A percentile compares a stretch with the other conserved stretches of the same genome.
phyloP scores from a whole-genome alignment of 2,113 vertebrate species.

The Mobula hypostoma region DNA sequence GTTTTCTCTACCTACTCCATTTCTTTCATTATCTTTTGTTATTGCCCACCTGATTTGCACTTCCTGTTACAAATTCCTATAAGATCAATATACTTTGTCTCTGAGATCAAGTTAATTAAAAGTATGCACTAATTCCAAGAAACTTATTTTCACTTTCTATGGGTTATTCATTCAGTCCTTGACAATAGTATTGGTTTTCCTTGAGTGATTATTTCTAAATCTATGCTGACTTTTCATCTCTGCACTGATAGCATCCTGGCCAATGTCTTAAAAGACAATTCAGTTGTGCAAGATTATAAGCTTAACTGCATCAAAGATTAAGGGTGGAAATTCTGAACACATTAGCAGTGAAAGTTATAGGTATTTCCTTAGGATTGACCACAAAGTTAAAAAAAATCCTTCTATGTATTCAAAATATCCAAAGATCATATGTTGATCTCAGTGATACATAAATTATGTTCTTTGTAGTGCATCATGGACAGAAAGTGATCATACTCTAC shows the following conservation, averaged over 20 bases:
- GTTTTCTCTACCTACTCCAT: not conserved
- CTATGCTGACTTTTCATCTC: not conserved
- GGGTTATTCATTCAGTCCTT: too few species aligned
- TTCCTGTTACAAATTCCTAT: not conserved
- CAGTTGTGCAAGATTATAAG: not conserved
- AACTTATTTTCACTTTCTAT: not conserved
- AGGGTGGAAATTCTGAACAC: not conserved
- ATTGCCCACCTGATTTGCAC: not conserved
- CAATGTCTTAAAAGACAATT: not conserved
- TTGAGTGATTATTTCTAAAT: not conserved
- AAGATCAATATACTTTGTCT: not conserved
- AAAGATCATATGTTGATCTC: not conserved
- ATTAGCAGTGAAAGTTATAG: not conserved
- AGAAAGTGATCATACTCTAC: not conserved
- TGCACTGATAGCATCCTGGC: not conserved
- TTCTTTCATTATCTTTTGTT: not conserved
- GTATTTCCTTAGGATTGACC: not conserved
- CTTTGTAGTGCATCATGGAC: not conserved
- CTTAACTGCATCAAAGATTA: not conserved
- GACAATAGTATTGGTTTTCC: not conserved
- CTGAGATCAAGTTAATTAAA: not conserved
- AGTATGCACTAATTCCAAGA: not conserved
- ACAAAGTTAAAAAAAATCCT: not conserved
- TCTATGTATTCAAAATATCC: not conserved
- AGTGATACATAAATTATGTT: not conserved